Base-by-base conservation (phyloP, 2,797 vertebrate genomes). In the Ibycter americanus region DNA sequence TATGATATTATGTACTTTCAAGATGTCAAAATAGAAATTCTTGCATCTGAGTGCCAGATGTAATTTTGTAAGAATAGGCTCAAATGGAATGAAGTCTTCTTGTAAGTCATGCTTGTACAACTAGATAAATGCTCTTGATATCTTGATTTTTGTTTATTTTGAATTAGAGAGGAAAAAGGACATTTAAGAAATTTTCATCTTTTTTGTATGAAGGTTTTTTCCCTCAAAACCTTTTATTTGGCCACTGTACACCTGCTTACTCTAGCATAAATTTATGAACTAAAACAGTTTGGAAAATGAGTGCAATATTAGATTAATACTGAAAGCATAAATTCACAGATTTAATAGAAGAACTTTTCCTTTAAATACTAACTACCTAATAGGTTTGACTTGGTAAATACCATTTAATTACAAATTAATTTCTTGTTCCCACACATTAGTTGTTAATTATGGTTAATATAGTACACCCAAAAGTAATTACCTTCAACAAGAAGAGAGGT, bases 381-480 rank as follows among this genome's bases (percentile, higher is more conserved):
- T 59, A 36, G 36, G 31, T 95, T 92, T 93, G 67, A 65, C 65
- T 83, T 38, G 14, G 14, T 62, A 93, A 95, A 96, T 76, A 36
- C 36, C 32, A 63, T 55, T 89, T 93, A 87, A 91, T 73, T 87
- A 59, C 44, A 88, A 93, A 89, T 81, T 74, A 91, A 93, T 89
- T 78, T 34, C 46, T 11, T 74, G 49, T 44, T 92, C 46, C 52
- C 46, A 73, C 46, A 65, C 11, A 19, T 95, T 89, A 70, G 31
- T 70, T 89, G 26, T 51, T 92, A 93, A 89, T 96, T 92, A 63
- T 38, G 8, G 36, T 81, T 93, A 61, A 76, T 84, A 76, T 8
- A 73, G 31, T 62, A 87, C 52, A 83, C 83, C 42, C 34, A 58
- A 87, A 95, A 94, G 36, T 89, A 93, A 96, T 96, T 95, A 83